phyloP scores from a whole-genome alignment of 2,113 vertebrate species.

The Macaca nemestrina region DNA sequence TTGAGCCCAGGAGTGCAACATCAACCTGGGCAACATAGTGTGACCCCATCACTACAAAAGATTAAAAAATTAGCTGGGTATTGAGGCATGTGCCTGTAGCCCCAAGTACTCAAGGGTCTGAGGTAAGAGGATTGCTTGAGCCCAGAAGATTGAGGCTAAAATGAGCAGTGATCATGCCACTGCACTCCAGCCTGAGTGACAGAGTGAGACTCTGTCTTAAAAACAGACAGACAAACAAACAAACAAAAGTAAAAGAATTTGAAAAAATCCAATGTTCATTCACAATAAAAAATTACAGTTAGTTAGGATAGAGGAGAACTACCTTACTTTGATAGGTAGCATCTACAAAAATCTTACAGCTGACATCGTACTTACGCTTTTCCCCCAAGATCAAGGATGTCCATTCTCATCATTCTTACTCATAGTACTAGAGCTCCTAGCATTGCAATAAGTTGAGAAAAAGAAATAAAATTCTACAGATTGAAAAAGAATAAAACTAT shows the following conservation, averaged over 20 bases:
- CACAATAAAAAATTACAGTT: neutral
- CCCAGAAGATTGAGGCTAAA: too few relatives aligned
- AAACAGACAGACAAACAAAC: too few relatives aligned
- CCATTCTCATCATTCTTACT: neutral
- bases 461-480: neutral
- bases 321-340: neutral
- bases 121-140: too few relatives aligned
- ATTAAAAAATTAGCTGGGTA: too few relatives aligned
- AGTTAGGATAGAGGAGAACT: neutral
- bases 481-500: constrained; percentile 19
- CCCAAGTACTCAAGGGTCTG: too few relatives aligned
- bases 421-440: neutral
- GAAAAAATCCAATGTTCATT: neutral
- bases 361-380: neutral
- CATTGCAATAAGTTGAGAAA: neutral
- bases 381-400: neutral
- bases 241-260: neutral
- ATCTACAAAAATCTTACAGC: neutral
- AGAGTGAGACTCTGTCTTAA: too few relatives aligned
- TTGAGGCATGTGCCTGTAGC: too few relatives aligned
- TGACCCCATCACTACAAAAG: too few relatives aligned
- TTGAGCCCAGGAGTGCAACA: too few relatives aligned
- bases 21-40: too few relatives aligned
- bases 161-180: too few relatives aligned
- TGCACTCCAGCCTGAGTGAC: too few relatives aligned